Evolutionary conservation across 2,888 invertebrate genomes (phyloP).

Genomic region (Lamproptera curius): DNA sequence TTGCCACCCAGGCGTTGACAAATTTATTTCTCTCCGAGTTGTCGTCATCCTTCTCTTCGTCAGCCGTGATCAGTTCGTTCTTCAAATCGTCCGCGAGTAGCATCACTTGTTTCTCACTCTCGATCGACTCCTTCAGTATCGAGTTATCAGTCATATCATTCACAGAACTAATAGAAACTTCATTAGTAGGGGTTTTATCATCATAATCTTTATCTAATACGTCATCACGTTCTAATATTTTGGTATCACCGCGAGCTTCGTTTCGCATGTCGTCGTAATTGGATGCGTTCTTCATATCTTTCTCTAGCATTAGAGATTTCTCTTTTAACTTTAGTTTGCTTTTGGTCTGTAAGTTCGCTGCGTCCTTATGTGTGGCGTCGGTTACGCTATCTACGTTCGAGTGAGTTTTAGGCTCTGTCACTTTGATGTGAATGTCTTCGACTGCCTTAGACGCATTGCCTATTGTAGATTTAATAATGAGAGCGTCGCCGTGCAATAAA

Average conservation of each 20-base stretch:
- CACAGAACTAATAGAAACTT: conserved; percentile 67
- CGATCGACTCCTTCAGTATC: conserved; percentile 67
- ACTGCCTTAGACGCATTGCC: conserved; percentile 47
- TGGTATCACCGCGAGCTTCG: conserved; percentile 46
- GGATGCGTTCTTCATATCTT: conserved; percentile 61
- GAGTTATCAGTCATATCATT: conserved; percentile 73
- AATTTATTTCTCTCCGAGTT: conserved; percentile 73
- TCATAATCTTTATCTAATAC: conserved; percentile 51
- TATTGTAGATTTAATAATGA: conserved; percentile 61
- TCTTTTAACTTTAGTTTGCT: conserved; percentile 53
- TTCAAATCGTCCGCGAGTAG: conserved; percentile 69
- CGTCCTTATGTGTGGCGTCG: conserved; percentile 33
- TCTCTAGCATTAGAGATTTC: conserved; percentile 43
- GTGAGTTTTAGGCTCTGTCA: conserved; percentile 41
- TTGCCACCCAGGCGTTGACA: conserved; percentile 70
- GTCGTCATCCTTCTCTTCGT: conserved; percentile 73
- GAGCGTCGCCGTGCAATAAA: conserved; percentile 63
- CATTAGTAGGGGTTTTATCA: conserved; percentile 73
- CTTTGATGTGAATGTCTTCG: conserved; percentile 50
- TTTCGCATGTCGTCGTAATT: conserved; percentile 55
- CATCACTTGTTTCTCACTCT: conserved; percentile 66
- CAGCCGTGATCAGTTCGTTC: conserved; percentile 69
- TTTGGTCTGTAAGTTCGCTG: conserved; percentile 48
- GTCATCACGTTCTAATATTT: conserved; percentile 47
- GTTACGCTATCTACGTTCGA: conserved; percentile 34